Evolutionary conservation across 2,888 invertebrate genomes (phyloP).

Genomic region (Alsophila aescularia): DNA sequence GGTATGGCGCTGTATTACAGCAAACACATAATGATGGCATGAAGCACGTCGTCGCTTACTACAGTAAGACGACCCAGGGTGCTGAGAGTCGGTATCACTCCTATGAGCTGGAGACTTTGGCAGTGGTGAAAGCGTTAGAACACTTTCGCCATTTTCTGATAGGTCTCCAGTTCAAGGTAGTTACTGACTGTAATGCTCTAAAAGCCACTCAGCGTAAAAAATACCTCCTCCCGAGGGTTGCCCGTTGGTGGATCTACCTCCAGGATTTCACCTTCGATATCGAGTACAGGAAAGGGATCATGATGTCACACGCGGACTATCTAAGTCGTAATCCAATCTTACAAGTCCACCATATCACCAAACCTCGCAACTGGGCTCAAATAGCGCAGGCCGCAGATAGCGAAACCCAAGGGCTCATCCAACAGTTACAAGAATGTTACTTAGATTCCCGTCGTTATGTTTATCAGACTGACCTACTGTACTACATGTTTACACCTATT

Average conservation of each 20-base stretch:
- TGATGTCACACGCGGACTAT: not conserved
- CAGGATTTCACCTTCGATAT: not conserved
- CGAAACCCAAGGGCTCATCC: conserved; percentile 30
- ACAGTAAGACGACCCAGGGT: not conserved
- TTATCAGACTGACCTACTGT: conserved; percentile 29
- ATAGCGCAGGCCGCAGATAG: conserved; percentile 38
- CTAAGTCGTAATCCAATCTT: not conserved
- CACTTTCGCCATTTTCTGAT: not conserved
- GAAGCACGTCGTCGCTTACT: not conserved
- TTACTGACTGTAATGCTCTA: not conserved
- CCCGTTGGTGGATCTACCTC: not conserved
- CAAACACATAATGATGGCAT: too few relatives aligned
- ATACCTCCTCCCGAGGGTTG: not conserved
- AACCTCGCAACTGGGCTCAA: conserved; percentile 33
- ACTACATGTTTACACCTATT: conserved; percentile 15
- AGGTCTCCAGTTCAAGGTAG: not conserved
- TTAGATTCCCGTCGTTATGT: conserved; percentile 33
- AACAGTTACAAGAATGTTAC: conserved; percentile 7
- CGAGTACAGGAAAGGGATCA: not conserved
- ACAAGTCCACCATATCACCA: not conserved
- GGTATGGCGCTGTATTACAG: too few relatives aligned
- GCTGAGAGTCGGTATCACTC: not conserved
- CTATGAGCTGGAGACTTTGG: not conserved
- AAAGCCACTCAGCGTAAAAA: not conserved
- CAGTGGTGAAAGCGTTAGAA: not conserved